Evolutionary conservation across 1,140 invertebrate genomes (phyloP).

Genomic region (Hylaeus anthracinus): DNA sequence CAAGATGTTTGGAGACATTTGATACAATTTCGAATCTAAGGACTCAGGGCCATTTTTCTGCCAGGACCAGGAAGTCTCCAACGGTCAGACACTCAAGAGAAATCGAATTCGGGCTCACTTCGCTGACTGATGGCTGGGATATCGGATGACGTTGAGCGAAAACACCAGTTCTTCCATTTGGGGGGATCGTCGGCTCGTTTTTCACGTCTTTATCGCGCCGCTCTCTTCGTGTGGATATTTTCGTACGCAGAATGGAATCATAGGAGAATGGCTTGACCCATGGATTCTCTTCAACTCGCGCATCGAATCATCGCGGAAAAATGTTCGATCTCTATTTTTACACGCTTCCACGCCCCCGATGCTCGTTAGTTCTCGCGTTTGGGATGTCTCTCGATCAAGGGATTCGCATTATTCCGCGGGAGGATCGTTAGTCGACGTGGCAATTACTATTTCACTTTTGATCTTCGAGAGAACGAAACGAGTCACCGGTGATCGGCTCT

Average conservation of each 20-base stretch:
- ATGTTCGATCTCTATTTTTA: not conserved
- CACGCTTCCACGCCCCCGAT: not conserved
- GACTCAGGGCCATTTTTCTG: no score
- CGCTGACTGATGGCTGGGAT: constrained; percentile 10
- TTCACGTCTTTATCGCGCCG: constrained; percentile 15
- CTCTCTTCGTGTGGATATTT: constrained; percentile 3
- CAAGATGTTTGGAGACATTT: no score
- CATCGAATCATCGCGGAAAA: constrained; percentile 54
- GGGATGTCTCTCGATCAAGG: no score
- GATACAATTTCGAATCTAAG: no score
- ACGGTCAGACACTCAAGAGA: no score
- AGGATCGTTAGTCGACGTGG: no score
- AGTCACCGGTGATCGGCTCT: no score
- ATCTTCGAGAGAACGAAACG: no score
- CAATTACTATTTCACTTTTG: no score
- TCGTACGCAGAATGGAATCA: not conserved
- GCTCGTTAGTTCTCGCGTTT: not conserved
- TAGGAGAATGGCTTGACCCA: constrained; percentile 16
- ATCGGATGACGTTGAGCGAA: constrained; percentile 14
- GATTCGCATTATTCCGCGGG: no score
- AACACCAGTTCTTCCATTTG: constrained; percentile 30
- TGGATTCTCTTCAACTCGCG: constrained; percentile 18
- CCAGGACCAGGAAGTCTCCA: no score
- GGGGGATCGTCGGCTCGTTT: not conserved
- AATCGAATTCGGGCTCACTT: not conserved